Percentiles rank a stretch among this genome's conserved stretches.
Evolutionary conservation across 2,113 vertebrate genomes (phyloP).

Genomic region (Centropus bengalensis): DNA sequence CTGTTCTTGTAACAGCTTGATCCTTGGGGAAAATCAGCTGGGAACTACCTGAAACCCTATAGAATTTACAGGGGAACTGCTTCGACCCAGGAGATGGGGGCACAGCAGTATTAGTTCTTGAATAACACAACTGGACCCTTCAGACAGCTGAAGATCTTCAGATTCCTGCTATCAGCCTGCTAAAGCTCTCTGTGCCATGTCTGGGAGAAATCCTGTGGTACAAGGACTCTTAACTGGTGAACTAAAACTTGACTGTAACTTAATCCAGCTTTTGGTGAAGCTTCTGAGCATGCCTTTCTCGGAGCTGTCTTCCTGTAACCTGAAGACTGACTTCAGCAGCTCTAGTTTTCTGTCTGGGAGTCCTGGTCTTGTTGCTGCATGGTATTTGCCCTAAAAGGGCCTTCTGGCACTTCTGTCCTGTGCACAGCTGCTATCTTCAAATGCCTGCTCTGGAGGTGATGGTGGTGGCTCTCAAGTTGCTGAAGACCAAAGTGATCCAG

Average conservation of each 20-base stretch:
- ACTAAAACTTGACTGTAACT: not conserved
- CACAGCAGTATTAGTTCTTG: not conserved
- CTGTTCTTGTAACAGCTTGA: not conserved
- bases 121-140: not conserved
- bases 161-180: rapidly evolving
- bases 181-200: not conserved
- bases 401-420: not conserved
- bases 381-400: not conserved
- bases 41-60: not conserved
- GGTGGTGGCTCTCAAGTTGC: not conserved
- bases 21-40: not conserved
- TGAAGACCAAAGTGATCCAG: not conserved
- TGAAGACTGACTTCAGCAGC: not conserved
- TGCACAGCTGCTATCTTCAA: not conserved
- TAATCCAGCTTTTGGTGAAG: not conserved
- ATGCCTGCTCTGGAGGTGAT: not conserved
- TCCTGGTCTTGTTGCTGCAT: not conserved
- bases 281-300: not conserved
- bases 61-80: not conserved
- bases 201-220: not conserved
- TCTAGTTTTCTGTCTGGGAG: not conserved
- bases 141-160: not conserved
- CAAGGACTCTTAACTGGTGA: not conserved
- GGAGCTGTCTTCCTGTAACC: not conserved
- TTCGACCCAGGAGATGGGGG: not conserved